Percentiles rank a stretch among this genome's conserved stretches.
Conservation (phyloP, 2,113 vertebrate species). For the Ceyx margarethae region DNA sequence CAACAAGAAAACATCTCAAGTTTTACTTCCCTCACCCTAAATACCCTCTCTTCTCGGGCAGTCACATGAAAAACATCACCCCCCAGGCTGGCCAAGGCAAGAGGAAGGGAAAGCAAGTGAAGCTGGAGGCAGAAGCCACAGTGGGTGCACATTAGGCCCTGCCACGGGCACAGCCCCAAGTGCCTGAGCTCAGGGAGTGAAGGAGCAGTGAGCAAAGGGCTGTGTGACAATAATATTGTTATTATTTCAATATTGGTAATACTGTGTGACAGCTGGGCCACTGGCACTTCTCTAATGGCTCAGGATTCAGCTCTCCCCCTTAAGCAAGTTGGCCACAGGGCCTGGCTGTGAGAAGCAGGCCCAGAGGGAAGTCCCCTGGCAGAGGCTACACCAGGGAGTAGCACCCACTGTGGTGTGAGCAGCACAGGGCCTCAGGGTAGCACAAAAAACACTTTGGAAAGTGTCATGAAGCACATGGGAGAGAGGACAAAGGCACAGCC, state of each 20-base stretch:
- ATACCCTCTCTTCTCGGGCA: background rate
- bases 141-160: accelerated
- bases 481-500: background rate
- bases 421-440: background rate
- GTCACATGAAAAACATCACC: background rate
- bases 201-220: accelerated
- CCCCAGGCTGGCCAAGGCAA: background rate
- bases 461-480: background rate
- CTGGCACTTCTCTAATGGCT: background rate
- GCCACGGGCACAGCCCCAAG: accelerated
- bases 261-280: accelerated
- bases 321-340: background rate
- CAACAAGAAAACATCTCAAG: background rate
- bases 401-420: background rate
- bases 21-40: background rate
- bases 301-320: background rate
- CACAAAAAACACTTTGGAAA: background rate
- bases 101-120: background rate
- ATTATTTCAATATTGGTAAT: background rate
- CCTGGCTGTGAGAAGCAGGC: background rate
- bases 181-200: accelerated
- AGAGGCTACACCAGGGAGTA: background rate
- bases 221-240: too few relatives aligned
- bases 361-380: background rate
- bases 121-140: background rate